Conservation (phyloP, 2,888 invertebrate genomes). For the Sericinus montela region DNA sequence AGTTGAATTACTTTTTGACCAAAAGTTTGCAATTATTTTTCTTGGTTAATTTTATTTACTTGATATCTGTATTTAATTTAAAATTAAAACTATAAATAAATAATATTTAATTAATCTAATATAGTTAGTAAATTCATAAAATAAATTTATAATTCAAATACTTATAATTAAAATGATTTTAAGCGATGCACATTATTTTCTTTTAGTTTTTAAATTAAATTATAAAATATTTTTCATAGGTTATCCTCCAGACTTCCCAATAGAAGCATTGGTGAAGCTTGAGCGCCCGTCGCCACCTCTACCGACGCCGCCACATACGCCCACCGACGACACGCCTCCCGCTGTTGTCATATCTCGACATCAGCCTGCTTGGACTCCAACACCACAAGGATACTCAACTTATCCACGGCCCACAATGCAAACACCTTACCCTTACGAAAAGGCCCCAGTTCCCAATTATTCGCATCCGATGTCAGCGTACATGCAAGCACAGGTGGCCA, state of each 20-base stretch:
- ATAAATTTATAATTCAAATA: too few relatives aligned
- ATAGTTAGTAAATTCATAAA: too few relatives aligned
- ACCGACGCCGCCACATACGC: conserved; percentile 86
- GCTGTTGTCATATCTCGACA: conserved; percentile 67
- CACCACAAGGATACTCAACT: conserved; percentile 53
- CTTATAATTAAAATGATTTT: too few relatives aligned
- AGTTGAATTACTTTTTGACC: too few relatives aligned
- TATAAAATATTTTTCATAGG: conserved; percentile 53
- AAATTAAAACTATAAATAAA: too few relatives aligned
- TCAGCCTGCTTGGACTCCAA: conserved; percentile 57
- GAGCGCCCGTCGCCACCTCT: conserved; percentile 81
- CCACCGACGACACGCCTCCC: conserved; percentile 81
- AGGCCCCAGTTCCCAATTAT: conserved; percentile 49
- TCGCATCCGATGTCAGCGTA: conserved; percentile 66
- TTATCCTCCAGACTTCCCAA: conserved; percentile 79
- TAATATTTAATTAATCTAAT: too few relatives aligned
- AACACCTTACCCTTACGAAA: conserved; percentile 62
- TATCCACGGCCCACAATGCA: conserved; percentile 61
- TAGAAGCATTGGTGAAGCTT: conserved; percentile 79
- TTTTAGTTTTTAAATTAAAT: conserved; percentile 14
- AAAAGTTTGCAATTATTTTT: too few relatives aligned
- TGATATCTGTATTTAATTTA: too few relatives aligned
- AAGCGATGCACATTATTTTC: too few relatives aligned
- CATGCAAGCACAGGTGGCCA: conserved; percentile 69
- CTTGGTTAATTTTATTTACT: too few relatives aligned